These are phyloP conservation scores for Pomacea maculata DNA, from an alignment of 1,140 invertebrate genomes.

Conservation along the genomic window DNA sequence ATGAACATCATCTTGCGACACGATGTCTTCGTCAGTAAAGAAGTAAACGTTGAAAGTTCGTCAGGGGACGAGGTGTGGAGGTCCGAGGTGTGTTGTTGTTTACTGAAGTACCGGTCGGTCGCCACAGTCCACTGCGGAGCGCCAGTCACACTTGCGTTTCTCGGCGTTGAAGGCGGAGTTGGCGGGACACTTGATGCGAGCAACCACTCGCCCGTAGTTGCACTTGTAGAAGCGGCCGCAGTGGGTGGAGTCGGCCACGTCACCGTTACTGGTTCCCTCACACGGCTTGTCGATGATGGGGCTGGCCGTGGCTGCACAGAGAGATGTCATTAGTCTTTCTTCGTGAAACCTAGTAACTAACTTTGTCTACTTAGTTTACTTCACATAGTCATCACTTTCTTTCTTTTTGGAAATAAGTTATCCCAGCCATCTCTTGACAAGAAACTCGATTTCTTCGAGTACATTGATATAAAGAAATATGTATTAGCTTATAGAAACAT, in stretches of 20 bases:
- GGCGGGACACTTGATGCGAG: conserved; percentile 40
- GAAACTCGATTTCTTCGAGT: too few species aligned
- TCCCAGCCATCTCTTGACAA: too few species aligned
- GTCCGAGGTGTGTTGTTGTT: background rate
- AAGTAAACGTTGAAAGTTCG: too few species aligned
- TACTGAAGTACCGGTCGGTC: conserved; percentile 25
- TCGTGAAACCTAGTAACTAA: background rate
- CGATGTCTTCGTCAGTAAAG: too few species aligned
- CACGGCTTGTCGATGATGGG: conserved; percentile 46
- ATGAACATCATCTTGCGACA: background rate
- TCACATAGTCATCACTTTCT: too few species aligned
- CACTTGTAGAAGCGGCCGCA: conserved; percentile 47
- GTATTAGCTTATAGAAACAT: background rate
- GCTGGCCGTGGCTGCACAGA: conserved; percentile 37
- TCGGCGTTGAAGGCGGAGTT: conserved; percentile 39
- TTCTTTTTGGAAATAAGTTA: background rate
- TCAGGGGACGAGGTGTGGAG: too few species aligned
- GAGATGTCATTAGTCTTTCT: background rate
- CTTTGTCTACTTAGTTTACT: too few species aligned
- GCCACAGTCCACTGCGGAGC: conserved; percentile 33
- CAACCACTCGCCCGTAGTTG: conserved; percentile 47
- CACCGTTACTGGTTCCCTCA: conserved; percentile 38
- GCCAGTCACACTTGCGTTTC: conserved; percentile 43
- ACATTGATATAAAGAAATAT: background rate
- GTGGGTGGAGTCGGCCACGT: conserved; percentile 37